A percentile compares a stretch with the other conserved stretches of the same genome.
Conservation (phyloP, 1,140 invertebrate species). For the Trichoplusia ni region DNA sequence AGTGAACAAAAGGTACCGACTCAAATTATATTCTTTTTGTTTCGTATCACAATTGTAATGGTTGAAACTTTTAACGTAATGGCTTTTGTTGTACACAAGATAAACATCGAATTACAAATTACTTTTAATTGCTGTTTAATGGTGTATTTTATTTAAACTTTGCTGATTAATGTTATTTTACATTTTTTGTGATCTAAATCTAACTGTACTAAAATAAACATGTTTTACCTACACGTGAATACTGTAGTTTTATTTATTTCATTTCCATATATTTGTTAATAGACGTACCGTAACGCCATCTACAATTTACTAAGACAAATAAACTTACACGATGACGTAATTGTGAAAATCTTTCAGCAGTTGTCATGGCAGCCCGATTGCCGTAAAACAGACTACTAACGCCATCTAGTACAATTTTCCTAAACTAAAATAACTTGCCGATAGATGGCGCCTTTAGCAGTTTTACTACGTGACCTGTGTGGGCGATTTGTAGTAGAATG, state of each 20-base stretch:
- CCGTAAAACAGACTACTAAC: too few relatives aligned
- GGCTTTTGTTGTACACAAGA: too few relatives aligned
- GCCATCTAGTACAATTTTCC: conserved; percentile 9
- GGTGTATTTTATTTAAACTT: too few relatives aligned
- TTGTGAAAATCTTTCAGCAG: background rate
- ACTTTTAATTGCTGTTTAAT: too few relatives aligned
- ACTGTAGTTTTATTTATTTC: background rate
- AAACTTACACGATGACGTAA: background rate
- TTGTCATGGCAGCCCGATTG: too few relatives aligned
- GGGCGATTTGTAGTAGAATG: too few relatives aligned
- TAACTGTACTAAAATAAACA: too few relatives aligned
- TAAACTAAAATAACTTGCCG: background rate
- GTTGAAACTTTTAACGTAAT: too few relatives aligned
- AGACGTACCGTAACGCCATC: background rate
- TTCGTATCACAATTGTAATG: background rate
- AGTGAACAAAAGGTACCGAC: background rate
- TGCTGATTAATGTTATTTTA: too few relatives aligned
- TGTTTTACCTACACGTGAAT: background rate
- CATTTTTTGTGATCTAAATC: too few relatives aligned
- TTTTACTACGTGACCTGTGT: too few relatives aligned
- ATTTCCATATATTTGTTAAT: background rate
- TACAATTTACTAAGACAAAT: background rate
- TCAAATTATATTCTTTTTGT: background rate
- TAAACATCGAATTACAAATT: too few relatives aligned
- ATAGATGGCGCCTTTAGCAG: conserved; percentile 9